Percentiles rank a stretch among this genome's conserved stretches.
Evolutionary conservation across 2,113 vertebrate species (phyloP).

Genomic region (Rhinogobius similis): DNA sequence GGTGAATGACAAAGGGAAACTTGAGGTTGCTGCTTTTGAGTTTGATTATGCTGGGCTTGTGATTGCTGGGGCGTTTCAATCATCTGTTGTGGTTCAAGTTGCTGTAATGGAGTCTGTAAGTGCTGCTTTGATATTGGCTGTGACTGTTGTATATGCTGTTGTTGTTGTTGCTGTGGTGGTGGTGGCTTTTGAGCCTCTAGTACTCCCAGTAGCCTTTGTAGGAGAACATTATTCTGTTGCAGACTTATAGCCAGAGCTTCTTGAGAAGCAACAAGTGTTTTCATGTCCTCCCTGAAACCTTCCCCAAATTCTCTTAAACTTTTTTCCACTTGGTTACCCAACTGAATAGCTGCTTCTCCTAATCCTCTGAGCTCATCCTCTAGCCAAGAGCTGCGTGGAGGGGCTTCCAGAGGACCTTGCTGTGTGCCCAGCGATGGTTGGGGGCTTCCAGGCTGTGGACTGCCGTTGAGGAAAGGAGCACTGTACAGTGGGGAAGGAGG

Average conservation of each 20-base stretch:
- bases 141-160: slow-evolving; percentile 56
- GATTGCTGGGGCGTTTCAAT: slow-evolving; percentile 49
- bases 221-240: slow-evolving; percentile 81
- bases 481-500: slow-evolving; percentile 83
- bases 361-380: slow-evolving; percentile 80
- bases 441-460: slow-evolving; percentile 79
- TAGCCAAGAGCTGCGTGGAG: slow-evolving; percentile 76
- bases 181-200: slow-evolving; percentile 78
- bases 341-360: slow-evolving; percentile 78
- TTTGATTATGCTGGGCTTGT: slow-evolving; percentile 60
- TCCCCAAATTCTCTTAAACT: slow-evolving; percentile 77
- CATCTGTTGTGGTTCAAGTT: slow-evolving; percentile 51
- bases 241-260: slow-evolving; percentile 77
- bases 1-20: slow-evolving; percentile 56
- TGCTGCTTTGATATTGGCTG: slow-evolving; percentile 62
- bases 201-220: slow-evolving; percentile 79
- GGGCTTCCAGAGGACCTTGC: slow-evolving; percentile 75
- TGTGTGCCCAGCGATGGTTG: slow-evolving; percentile 77
- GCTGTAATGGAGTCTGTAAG: slow-evolving; percentile 53
- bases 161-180: slow-evolving; percentile 56
- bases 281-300: slow-evolving; percentile 76
- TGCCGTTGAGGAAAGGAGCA: slow-evolving; percentile 81
- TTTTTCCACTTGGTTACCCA: slow-evolving; percentile 79
- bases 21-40: slow-evolving; percentile 55
- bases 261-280: slow-evolving; percentile 78